Evolutionary conservation across 2,888 invertebrate genomes (phyloP).

Genomic region (Abrostola tripartita): DNA sequence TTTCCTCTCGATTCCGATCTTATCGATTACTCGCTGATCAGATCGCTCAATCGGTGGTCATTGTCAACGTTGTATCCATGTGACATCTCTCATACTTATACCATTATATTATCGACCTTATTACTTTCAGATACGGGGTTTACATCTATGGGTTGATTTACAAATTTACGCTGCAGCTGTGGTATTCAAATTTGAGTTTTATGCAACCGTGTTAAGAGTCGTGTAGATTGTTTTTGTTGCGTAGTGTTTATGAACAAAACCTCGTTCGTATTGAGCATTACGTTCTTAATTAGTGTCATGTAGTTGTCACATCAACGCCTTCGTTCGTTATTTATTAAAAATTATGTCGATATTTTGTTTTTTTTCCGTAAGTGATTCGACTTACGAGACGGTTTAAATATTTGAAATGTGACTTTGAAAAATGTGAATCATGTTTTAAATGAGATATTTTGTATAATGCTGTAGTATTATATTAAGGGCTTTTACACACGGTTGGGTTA

Average conservation of each 20-base stretch:
- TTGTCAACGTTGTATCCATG: constrained; percentile 72
- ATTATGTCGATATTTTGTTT: constrained; percentile 39
- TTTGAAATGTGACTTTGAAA: constrained; percentile 44
- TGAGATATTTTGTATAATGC: constrained; percentile 42
- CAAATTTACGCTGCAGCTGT: constrained; percentile 21
- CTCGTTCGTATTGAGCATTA: constrained; percentile 54
- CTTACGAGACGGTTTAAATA: constrained; percentile 28
- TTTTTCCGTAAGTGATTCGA: constrained; percentile 35
- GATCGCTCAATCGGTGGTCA: constrained; percentile 79
- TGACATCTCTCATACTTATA: constrained; percentile 63
- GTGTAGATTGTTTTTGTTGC: constrained; percentile 29
- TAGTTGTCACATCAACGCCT: constrained; percentile 73
- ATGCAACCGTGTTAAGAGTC: constrained; percentile 39
- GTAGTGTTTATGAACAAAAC: constrained; percentile 48
- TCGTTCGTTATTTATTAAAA: constrained; percentile 55
- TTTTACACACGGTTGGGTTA: too few species aligned
- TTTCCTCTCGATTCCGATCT: constrained; percentile 69
- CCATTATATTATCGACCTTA: constrained; percentile 60
- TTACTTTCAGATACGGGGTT: constrained; percentile 24
- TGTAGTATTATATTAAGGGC: constrained; percentile 14
- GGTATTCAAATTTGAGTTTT: constrained; percentile 49
- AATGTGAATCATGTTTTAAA: constrained; percentile 46
- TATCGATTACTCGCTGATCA: constrained; percentile 71
- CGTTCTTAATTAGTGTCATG: constrained; percentile 75
- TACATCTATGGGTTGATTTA: constrained; percentile 9